Conservation (phyloP, 2,797 vertebrate genomes). For the Lycodopsis pacificus region DNA sequence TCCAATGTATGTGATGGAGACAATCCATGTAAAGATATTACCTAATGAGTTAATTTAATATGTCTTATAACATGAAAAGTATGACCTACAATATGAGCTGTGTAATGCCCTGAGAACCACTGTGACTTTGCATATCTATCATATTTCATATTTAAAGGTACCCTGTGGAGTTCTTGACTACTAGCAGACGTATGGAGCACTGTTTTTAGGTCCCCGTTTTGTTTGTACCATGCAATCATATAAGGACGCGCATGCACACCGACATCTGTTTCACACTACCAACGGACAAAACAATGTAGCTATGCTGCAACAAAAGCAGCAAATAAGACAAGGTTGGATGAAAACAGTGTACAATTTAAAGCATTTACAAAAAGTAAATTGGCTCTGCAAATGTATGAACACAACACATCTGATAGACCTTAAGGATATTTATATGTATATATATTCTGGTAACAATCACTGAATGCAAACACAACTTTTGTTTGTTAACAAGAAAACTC, state of each 20-base stretch:
- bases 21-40: not conserved
- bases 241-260: not conserved
- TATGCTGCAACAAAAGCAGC: not conserved
- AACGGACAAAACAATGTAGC: not conserved
- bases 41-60: not conserved
- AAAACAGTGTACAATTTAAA: not conserved
- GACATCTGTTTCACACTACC: not conserved
- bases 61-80: not conserved
- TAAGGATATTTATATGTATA: not conserved
- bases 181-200: not conserved
- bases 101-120: slow-evolving; percentile 56
- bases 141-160: slow-evolving; percentile 44
- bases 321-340: not conserved
- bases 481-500: slow-evolving; percentile 35
- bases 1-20: not conserved
- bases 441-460: not conserved
- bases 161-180: slow-evolving; percentile 42
- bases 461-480: not conserved
- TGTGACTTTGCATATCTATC: slow-evolving; percentile 57
- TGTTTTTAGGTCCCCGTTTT: not conserved
- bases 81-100: not conserved
- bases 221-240: not conserved
- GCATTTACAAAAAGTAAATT: not conserved
- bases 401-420: not conserved
- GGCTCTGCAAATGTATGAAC: not conserved